A percentile compares a stretch with the other conserved stretches of the same genome.
Evolutionary conservation across 2,888 invertebrate genomes (phyloP).

Genomic region (Hypomecis atomaria): DNA sequence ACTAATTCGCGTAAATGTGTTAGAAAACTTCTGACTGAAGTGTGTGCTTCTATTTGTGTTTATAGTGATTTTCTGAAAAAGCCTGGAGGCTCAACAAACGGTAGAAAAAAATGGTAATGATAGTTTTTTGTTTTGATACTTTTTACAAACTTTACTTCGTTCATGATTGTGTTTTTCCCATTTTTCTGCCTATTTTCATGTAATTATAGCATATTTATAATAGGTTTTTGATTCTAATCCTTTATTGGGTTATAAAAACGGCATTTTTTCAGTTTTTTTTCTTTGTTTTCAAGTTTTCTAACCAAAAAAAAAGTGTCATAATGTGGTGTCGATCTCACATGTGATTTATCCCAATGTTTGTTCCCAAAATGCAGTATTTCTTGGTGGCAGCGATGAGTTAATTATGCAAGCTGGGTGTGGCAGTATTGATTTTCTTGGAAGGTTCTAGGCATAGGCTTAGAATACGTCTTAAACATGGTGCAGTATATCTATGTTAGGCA

Average conservation of each 20-base stretch:
- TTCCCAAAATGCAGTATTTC: conserved; percentile 53
- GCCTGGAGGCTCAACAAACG: conserved; percentile 50
- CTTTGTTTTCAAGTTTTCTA: conserved; percentile 81
- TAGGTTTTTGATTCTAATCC: conserved; percentile 28
- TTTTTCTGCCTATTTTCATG: conserved; percentile 47
- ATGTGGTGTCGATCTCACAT: conserved; percentile 75
- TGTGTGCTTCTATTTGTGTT: conserved; percentile 47
- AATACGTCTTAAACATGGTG: conserved; percentile 75
- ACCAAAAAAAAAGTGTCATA: conserved; percentile 81
- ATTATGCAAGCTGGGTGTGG: conserved; percentile 84
- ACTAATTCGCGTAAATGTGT: conserved; percentile 59
- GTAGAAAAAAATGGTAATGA: conserved; percentile 82
- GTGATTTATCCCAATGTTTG: conserved; percentile 71
- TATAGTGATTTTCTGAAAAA: conserved; percentile 36
- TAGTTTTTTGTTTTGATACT: conserved; percentile 86
- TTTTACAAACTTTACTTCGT: conserved; percentile 79
- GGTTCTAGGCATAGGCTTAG: conserved; percentile 80
- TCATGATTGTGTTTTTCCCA: conserved; percentile 64
- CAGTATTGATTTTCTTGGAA: conserved; percentile 84
- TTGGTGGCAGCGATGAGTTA: conserved; percentile 61
- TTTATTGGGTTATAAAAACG: conserved; percentile 50
- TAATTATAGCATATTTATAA: conserved; percentile 39
- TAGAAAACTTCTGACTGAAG: conserved; percentile 56
- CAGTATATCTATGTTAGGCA: conserved; percentile 68
- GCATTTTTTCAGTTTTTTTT: conserved; percentile 71